phyloP scores from a whole-genome alignment of 2,888 invertebrate species.

The Drosophila lacicola region DNA sequence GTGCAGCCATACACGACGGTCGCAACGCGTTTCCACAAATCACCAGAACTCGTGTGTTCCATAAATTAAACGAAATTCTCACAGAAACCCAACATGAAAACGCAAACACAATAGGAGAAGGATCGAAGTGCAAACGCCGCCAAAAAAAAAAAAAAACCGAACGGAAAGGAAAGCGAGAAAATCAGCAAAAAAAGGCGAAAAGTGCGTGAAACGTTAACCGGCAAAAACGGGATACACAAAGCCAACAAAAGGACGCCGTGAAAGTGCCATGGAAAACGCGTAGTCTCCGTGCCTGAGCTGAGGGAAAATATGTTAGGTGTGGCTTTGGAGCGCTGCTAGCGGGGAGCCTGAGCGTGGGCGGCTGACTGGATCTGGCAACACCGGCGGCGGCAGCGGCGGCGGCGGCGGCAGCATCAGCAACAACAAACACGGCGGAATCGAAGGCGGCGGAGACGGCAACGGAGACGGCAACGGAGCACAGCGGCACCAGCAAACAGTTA shows the following conservation, averaged over 20 bases:
- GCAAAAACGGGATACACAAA: constrained; percentile 42
- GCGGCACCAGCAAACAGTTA: background rate
- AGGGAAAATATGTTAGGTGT: constrained; percentile 70
- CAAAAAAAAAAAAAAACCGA: constrained; percentile 45
- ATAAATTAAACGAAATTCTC: constrained; percentile 23
- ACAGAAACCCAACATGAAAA: constrained; percentile 7
- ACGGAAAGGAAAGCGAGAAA: constrained; percentile 14
- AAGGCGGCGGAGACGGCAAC: constrained; percentile 40
- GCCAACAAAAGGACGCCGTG: constrained; percentile 25
- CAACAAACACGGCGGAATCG: constrained; percentile 25
- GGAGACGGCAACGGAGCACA: constrained; percentile 25
- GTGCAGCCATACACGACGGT: constrained; percentile 80
- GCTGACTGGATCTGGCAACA: constrained; percentile 2
- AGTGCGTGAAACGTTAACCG: constrained; percentile 52
- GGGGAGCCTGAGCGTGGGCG: constrained; percentile 26
- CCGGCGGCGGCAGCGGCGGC: background rate
- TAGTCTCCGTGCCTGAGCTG: constrained; percentile 4
- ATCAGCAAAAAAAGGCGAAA: constrained; percentile 16
- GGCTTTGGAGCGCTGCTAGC: constrained; percentile 42
- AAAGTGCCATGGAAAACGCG: constrained; percentile 45
- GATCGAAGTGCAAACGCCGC: constrained; percentile 45
- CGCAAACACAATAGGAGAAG: constrained; percentile 7
- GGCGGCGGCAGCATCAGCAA: constrained; percentile 39
- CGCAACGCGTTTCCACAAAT: constrained; percentile 61
- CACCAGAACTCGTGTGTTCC: constrained; percentile 25